Conservation (phyloP, 2,888 invertebrate species). For the Noctua fimbriata region DNA sequence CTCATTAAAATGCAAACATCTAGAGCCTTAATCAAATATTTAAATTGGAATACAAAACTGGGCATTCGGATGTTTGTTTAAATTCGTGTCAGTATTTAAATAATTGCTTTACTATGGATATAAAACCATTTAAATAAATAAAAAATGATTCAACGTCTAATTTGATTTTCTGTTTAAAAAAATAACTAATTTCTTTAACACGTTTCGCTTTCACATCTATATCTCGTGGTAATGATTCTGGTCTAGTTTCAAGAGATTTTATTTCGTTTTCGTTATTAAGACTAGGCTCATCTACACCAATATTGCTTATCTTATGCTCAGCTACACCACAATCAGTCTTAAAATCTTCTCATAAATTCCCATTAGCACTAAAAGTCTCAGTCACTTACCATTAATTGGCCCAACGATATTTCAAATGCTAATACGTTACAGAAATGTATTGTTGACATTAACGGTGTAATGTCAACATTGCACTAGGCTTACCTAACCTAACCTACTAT, state of each 20-base stretch:
- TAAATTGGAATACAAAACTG: constrained; percentile 58
- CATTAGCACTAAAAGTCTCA: constrained; percentile 30
- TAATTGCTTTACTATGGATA: constrained; percentile 47
- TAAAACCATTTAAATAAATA: constrained; percentile 35
- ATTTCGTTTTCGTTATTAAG: not conserved
- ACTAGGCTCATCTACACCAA: not conserved
- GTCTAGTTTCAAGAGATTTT: not conserved
- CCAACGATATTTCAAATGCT: constrained; percentile 55
- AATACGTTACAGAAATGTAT: constrained; percentile 42
- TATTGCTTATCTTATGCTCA: not conserved
- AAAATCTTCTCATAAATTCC: constrained; percentile 23
- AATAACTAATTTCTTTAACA: constrained; percentile 16
- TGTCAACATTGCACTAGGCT: constrained; percentile 54
- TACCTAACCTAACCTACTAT: constrained; percentile 36
- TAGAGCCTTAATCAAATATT: constrained; percentile 65
- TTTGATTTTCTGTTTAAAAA: constrained; percentile 36
- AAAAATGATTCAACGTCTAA: constrained; percentile 20
- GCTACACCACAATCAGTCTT: constrained; percentile 4
- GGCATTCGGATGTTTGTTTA: constrained; percentile 59
- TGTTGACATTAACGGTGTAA: constrained; percentile 56
- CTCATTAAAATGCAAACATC: constrained; percentile 63
- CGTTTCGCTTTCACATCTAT: constrained; percentile 28
- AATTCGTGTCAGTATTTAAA: constrained; percentile 52
- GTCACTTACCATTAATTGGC: constrained; percentile 49
- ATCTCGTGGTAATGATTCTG: constrained; percentile 1